phyloP scores from a whole-genome alignment of 1,140 invertebrate species.

The Dermatophagoides farinae region DNA sequence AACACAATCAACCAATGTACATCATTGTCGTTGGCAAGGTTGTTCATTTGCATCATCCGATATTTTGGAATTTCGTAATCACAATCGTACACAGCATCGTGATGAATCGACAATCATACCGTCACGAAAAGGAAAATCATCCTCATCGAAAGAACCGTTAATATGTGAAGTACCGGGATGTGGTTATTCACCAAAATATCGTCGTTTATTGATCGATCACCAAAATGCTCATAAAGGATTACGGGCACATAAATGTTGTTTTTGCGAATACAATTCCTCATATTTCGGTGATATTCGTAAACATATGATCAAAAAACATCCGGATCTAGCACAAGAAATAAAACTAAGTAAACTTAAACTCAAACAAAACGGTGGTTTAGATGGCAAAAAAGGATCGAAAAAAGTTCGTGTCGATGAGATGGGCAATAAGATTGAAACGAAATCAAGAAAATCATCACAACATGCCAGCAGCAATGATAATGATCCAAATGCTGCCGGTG shows the following conservation, averaged over 20 bases:
- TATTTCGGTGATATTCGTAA: slow-evolving; percentile 10
- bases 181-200: slow-evolving; percentile 4
- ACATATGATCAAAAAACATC: slow-evolving; percentile 9
- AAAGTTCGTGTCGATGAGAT: neutral
- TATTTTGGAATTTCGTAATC: slow-evolving; percentile 5
- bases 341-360: slow-evolving; percentile 3
- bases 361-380: slow-evolving; percentile 3
- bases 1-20: neutral
- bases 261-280: slow-evolving; percentile 9
- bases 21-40: slow-evolving; percentile 6
- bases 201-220: slow-evolving; percentile 3
- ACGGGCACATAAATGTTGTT: slow-evolving; percentile 1
- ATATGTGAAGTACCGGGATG: slow-evolving; percentile 2
- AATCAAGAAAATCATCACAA: neutral
- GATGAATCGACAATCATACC: slow-evolving; percentile 7
- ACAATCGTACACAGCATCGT: slow-evolving; percentile 3
- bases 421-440: neutral
- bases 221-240: slow-evolving; percentile 9
- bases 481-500: neutral
- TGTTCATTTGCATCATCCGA: neutral
- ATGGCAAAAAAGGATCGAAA: neutral
- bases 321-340: neutral
- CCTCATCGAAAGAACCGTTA: neutral
- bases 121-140: slow-evolving; percentile 5
- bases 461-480: neutral